Evolutionary conservation across 2,888 invertebrate species (phyloP).

Genomic region (Tetranychus truncatus): DNA sequence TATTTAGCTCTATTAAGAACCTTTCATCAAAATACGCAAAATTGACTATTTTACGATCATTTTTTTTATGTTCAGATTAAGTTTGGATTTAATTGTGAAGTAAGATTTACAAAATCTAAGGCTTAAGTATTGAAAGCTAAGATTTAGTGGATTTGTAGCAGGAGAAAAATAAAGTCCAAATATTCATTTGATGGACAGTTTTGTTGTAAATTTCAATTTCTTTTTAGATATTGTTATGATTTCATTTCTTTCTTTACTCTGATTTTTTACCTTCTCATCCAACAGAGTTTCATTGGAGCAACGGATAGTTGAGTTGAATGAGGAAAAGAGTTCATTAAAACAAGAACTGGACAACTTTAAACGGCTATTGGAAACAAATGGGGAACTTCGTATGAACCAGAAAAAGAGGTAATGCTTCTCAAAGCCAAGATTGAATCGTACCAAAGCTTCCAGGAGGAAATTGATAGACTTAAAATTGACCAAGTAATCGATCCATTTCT

Average conservation of each 20-base stretch:
- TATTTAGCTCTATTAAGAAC: no score
- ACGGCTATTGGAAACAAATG: constrained; percentile 12
- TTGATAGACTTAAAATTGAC: constrained; percentile 8
- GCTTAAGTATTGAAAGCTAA: no score
- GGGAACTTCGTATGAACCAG: constrained; percentile 10
- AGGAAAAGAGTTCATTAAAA: constrained; percentile 15
- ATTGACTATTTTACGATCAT: no score
- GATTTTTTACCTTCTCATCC: not conserved
- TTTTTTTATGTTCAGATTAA: no score
- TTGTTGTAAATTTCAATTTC: no score
- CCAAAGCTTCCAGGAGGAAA: constrained; percentile 14
- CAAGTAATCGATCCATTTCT: no score
- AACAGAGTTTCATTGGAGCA: constrained; percentile 15
- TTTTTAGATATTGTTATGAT: not conserved
- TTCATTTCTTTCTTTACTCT: not conserved
- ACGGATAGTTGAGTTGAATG: constrained; percentile 7
- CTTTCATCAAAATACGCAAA: no score
- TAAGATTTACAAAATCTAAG: no score
- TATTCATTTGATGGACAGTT: no score
- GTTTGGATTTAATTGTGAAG: no score
- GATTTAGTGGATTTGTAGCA: no score
- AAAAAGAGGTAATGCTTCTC: constrained; percentile 19
- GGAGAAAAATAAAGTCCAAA: no score
- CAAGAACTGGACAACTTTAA: constrained; percentile 15
- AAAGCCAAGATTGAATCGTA: constrained; percentile 18